These are phyloP conservation scores for Macaca fascicularis DNA, from an alignment of 2,113 vertebrate species.

Conservation along the genomic window T2T-MFA8v1.1 NC_088395.1:17697001-17697500, in stretches of 20 bases:
- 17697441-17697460: neutral
- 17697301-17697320: neutral
- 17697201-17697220: neutral
- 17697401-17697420: neutral
- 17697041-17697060: slow-evolving; percentile 81
- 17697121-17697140: slow-evolving; percentile 34
- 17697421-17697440: neutral
- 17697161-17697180: neutral
- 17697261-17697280: neutral
- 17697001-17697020: neutral
- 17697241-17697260: neutral
- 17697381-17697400: neutral
- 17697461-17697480: neutral
- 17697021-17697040: slow-evolving; percentile 53
- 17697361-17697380: neutral
- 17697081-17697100: slow-evolving; percentile 69
- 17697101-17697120: slow-evolving; percentile 61
- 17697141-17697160: neutral
- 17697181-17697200: neutral
- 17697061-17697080: slow-evolving; percentile 79
- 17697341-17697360: neutral
- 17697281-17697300: neutral
- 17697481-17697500: neutral
- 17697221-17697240: neutral
- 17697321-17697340: neutral